Evolutionary conservation across 2,888 invertebrate species (phyloP).

Genomic region (Penaeus monodon): DNA sequence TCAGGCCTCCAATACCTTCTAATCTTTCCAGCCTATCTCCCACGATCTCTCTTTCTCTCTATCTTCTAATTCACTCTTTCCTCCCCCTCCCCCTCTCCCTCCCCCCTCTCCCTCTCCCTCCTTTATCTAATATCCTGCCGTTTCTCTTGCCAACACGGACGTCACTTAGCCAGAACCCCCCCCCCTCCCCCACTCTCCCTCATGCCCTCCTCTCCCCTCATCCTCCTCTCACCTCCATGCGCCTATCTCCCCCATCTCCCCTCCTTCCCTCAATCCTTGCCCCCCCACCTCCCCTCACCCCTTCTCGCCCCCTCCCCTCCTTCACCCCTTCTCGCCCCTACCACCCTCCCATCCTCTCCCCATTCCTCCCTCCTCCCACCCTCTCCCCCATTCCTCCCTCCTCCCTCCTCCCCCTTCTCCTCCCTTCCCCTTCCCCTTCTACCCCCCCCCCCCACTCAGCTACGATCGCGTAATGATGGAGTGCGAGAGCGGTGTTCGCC

Average conservation of each 20-base stretch:
- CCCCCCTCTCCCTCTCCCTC: background rate
- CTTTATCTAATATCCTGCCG: background rate
- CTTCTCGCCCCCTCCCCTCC: no score
- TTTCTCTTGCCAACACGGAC: background rate
- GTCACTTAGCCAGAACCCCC: no score
- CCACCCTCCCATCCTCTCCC: background rate
- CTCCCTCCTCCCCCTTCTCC: background rate
- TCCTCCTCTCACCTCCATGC: background rate
- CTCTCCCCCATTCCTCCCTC: background rate
- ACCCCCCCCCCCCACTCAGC: no score
- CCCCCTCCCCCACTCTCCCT: background rate
- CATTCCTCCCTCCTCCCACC: background rate
- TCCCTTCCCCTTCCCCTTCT: background rate
- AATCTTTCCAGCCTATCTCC: background rate
- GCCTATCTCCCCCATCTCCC: background rate
- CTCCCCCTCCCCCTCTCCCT: background rate
- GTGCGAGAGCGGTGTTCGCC: background rate
- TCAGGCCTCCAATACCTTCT: background rate
- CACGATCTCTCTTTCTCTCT: background rate
- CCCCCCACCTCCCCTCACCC: background rate
- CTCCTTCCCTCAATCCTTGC: no score
- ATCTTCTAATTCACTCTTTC: background rate
- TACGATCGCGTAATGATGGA: no score
- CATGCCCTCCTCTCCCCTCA: background rate
- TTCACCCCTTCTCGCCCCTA: no score